phyloP scores from a whole-genome alignment of 2,888 invertebrate species.

The Nomada fucata region DNA sequence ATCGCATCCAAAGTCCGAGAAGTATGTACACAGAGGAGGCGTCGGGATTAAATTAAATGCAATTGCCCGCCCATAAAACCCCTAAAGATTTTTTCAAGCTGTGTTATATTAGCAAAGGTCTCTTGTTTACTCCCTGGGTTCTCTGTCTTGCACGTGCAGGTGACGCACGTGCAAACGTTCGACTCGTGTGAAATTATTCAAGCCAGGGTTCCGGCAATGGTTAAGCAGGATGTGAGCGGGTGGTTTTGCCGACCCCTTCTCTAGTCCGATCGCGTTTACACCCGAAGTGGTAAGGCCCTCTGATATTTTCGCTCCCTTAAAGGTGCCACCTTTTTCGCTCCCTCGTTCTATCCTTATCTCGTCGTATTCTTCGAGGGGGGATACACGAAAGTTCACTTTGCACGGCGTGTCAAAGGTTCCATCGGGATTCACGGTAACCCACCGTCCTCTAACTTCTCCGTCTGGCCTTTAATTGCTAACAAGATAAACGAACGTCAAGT shows the following conservation, averaged over 20 bases:
- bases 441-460: slow-evolving; percentile 44
- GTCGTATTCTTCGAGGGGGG: slow-evolving; percentile 59
- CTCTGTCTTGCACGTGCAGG: slow-evolving; percentile 45
- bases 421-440: slow-evolving; percentile 47
- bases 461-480: slow-evolving; percentile 72
- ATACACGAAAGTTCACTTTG: slow-evolving; percentile 82
- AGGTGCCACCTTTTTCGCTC: slow-evolving; percentile 48
- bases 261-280: slow-evolving; percentile 53
- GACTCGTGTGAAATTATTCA: slow-evolving; percentile 72
- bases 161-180: slow-evolving; percentile 52
- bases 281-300: slow-evolving; percentile 43
- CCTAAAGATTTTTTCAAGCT: background rate
- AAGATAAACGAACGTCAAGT: slow-evolving; percentile 68
- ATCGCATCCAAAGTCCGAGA: background rate
- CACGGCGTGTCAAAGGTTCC: slow-evolving; percentile 77
- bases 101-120: slow-evolving; percentile 32
- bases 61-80: slow-evolving; percentile 1
- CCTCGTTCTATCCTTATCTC: slow-evolving; percentile 57
- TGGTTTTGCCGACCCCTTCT: slow-evolving; percentile 65
- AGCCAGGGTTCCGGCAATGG: slow-evolving; percentile 73
- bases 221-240: slow-evolving; percentile 77
- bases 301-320: slow-evolving; percentile 62
- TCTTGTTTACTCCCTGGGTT: slow-evolving; percentile 25
- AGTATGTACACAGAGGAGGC: background rate
- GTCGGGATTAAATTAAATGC: slow-evolving; percentile 25